phyloP scores from a whole-genome alignment of 2,888 invertebrate species.

The Euplexia lucipara region DNA sequence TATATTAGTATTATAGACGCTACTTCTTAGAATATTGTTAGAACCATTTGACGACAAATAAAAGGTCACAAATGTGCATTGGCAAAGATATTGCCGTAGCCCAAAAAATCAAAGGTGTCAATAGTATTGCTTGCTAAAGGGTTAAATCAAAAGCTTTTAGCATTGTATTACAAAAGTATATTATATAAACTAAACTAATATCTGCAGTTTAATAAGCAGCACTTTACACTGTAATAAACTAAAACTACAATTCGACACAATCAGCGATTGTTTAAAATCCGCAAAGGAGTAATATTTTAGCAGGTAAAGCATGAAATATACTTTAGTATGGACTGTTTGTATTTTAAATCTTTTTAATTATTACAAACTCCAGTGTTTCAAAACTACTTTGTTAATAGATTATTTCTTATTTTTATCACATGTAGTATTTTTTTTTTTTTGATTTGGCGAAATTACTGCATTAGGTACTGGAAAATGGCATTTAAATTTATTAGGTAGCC shows the following conservation, averaged over 20 bases:
- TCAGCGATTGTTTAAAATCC: not conserved
- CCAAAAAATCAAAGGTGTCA: no score
- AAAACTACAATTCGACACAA: not conserved
- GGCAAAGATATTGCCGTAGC: no score
- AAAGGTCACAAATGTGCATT: no score
- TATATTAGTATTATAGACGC: no score
- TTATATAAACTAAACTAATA: constrained; percentile 10
- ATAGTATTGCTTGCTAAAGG: no score
- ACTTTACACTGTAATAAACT: not conserved
- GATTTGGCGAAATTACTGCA: not conserved
- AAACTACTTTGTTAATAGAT: not conserved
- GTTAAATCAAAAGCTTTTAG: constrained; percentile 17
- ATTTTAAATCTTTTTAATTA: no score
- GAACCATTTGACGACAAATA: no score
- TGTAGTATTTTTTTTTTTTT: not conserved
- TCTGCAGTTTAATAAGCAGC: not conserved
- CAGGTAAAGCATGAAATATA: not conserved
- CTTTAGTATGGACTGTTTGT: not conserved
- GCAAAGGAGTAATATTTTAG: not conserved
- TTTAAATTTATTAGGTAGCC: constrained; percentile 3
- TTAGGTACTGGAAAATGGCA: constrained; percentile 8
- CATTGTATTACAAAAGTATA: constrained; percentile 13
- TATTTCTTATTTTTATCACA: not conserved
- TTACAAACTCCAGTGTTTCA: not conserved
- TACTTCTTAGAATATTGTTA: no score